phyloP scores from a whole-genome alignment of 2,113 vertebrate genomes.

The Cochlearius cochlearius region DNA sequence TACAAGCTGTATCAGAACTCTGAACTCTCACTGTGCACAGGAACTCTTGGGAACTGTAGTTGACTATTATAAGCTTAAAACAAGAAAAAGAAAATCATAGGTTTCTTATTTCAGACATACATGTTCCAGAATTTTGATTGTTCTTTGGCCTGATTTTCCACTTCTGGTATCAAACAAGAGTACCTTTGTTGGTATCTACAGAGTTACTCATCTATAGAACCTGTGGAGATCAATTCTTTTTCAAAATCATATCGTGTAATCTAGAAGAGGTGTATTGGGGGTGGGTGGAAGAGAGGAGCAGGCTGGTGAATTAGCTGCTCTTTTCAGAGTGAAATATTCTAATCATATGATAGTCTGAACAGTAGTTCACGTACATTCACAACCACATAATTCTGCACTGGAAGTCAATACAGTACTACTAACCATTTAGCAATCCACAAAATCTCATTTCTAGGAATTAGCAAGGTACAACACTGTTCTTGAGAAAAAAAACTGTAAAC shows the following conservation, averaged over 20 bases:
- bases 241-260: neutral
- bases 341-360: neutral
- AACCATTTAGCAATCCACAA: neutral
- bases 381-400: neutral
- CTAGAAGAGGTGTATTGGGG: neutral
- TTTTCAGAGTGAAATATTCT: neutral
- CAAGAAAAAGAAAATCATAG: neutral
- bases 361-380: neutral
- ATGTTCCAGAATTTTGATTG: neutral
- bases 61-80: neutral
- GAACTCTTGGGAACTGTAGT: neutral
- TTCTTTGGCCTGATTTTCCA: neutral
- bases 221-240: neutral
- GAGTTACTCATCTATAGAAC: neutral
- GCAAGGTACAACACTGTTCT: neutral
- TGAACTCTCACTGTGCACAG: neutral
- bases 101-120: neutral
- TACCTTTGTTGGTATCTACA: neutral
- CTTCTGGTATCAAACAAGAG: neutral
- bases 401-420: neutral
- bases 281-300: neutral
- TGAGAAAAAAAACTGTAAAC: neutral
- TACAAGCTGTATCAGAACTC: neutral
- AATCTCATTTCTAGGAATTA: neutral
- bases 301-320: no score